phyloP scores from a whole-genome alignment of 2,888 invertebrate genomes.

The Nephrotoma flavescens region DNA sequence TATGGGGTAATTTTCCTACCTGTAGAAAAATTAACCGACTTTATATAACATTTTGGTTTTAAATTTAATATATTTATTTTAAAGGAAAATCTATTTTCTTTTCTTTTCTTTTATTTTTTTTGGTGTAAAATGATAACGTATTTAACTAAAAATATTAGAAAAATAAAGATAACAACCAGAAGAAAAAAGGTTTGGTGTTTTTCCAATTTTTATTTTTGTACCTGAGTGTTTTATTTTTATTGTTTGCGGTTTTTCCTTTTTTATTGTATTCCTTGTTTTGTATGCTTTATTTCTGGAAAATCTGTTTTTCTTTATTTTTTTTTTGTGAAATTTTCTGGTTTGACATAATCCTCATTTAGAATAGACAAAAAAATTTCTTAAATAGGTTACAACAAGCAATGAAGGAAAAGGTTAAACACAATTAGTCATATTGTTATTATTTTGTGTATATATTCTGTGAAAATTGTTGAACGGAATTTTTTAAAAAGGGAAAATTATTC shows the following conservation, averaged over 20 bases:
- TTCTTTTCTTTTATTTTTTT: not conserved
- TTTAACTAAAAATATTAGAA: not conserved
- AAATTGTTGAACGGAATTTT: no score
- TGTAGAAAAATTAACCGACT: not conserved
- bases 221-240: not conserved
- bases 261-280: not conserved
- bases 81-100: not conserved
- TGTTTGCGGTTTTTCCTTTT: not conserved
- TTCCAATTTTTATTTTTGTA: not conserved
- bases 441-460: no score
- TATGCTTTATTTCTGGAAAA: not conserved
- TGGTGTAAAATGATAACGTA: not conserved
- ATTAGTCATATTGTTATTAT: not conserved
- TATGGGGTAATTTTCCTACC: not conserved
- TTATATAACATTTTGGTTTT: not conserved
- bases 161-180: not conserved
- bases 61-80: no score
- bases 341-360: not conserved
- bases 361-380: not conserved
- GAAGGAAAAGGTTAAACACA: not conserved
- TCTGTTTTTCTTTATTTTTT: not conserved
- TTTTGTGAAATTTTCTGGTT: not conserved
- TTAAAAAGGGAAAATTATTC: no score
- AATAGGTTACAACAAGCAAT: not conserved
- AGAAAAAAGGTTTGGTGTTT: not conserved